Conservation (phyloP, 2,888 invertebrate genomes). For the Agrochola litura region DNA sequence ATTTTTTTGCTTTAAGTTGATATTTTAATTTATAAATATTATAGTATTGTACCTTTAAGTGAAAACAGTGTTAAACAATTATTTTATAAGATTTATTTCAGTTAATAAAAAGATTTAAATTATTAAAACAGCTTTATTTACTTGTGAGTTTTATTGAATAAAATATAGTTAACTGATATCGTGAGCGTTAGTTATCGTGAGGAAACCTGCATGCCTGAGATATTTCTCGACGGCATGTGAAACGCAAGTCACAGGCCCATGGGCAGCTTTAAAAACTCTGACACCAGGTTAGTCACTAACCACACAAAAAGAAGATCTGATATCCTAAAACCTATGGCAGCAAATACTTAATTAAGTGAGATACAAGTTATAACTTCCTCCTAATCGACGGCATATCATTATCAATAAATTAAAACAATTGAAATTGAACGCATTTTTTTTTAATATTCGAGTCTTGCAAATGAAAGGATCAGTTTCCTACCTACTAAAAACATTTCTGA, state of each 20-base stretch:
- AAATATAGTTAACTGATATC: neutral
- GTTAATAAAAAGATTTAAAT: slow-evolving; percentile 63
- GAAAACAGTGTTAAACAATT: slow-evolving; percentile 57
- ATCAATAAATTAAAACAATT: no score
- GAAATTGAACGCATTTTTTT: no score
- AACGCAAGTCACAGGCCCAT: no score
- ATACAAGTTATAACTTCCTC: neutral
- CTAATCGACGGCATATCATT: no score
- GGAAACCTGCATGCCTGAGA: no score
- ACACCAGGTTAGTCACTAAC: no score
- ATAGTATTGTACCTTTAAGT: slow-evolving; percentile 52
- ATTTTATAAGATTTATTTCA: slow-evolving; percentile 52
- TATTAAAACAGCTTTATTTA: slow-evolving; percentile 59
- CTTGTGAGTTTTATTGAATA: slow-evolving; percentile 42
- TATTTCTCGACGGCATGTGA: no score
- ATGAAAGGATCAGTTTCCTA: no score
- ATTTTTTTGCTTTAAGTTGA: slow-evolving; percentile 51
- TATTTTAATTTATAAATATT: slow-evolving; percentile 52
- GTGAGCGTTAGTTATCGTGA: no score
- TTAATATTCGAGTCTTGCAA: no score
- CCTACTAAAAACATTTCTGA: no score
- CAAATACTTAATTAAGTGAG: neutral
- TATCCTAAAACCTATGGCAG: neutral
- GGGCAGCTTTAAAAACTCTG: no score
- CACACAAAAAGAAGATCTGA: neutral